Evolutionary conservation across 2,888 invertebrate genomes (phyloP), one percentile per base, ranked within the genome.

Genomic region (Lordiphosa fenestrarum): DNA sequence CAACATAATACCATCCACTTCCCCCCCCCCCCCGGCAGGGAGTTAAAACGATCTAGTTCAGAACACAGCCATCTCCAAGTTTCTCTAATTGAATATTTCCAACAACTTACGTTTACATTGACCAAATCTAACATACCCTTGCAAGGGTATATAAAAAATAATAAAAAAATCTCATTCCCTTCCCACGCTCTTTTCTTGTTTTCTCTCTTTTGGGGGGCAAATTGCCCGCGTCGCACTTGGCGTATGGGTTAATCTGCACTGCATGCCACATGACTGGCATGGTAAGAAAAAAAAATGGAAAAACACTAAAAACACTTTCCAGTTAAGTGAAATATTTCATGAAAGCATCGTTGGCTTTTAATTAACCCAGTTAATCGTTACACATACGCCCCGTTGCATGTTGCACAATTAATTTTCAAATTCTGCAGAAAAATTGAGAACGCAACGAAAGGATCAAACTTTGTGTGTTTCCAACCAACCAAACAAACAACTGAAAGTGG

Each of bases 321-420:
- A 54, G 64, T 23, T 50, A 54, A 62, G 62, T 33, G 49, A 46
- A 54, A 62, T 25, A 6, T 25, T 25, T 2, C 6, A 47, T 36
- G 30, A 23, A 46, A 30, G 39, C 56, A 65, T 25, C 33, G 50
- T 44, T 62, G 53, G 38, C 21, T 37, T 52, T 66, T 80, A 76
- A 78, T 83, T 76, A 80, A 76, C 69, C 51, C 50, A 58, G 51
- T 44, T 66, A 59, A 59, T 69, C 71, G 71, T 73, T 69, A 57
- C 69, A 66, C 66, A 81, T 69, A 68, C 81, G 81, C 77, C 40
- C 41, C 64, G 66, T 56, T 68, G 83, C 65, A 63, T 67, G 36
- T 41, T 40, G 54, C 36, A 71, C 56, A 73, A 70, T 77, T 69
- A 59, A 67, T 57, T 54, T 70, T 52, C 19, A 63, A 63, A 66